Evolutionary conservation across 1,140 invertebrate genomes (phyloP), one percentile per base, ranked within the genome.

Genomic region (Dinoponera quadriceps): DNA sequence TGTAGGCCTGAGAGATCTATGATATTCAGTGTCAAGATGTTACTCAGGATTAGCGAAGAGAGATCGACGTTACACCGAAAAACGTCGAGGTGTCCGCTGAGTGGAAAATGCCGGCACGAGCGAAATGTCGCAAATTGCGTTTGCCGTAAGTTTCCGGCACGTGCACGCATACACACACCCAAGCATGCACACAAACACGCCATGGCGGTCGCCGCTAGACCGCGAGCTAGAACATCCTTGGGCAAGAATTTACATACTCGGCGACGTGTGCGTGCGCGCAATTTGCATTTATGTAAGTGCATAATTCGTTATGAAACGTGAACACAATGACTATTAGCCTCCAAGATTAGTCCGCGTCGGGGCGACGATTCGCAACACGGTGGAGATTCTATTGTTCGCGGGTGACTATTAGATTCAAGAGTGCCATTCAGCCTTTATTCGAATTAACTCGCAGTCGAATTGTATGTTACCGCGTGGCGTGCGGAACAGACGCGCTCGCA

Each of bases 231-330:
- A 77, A 59, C 65, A 48, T 80, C 51, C 63, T 22, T 22, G 65
- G 25, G 54, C 75, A 80, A 69, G 75, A 80, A 80, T 80, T 80
- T 80, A 80, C 75, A 80, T 80, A 80, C 65, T 44, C 18, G 22
- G 18, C 63, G 62, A 78, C 63, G 51, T 57, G 66, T 57, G 75
- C 49, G 27, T 33, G 65, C 25, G 65, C 75, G 57, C 65, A 80
- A 80, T 80, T 80, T 80, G 75, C 75, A 80, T 80, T 80, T 80
- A 80, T 80, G 75, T 80, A 80, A 80, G 75, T 80, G 75, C 75
- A 80, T 71, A 80, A 80, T 80, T 80, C 75, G 75, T 80, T 80
- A 80, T 80, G 75, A 80, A 71, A 80, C 55, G 75, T 51, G 68
- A 80, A 68, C 65, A 80, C 75, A 80, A 80, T 80, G 65, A 80